A percentile compares a stretch with the other conserved stretches of the same genome.
These are phyloP conservation scores for Matsumurasca onukii DNA, from an alignment of 1,140 invertebrate species.

Conservation along the genomic window DNA sequence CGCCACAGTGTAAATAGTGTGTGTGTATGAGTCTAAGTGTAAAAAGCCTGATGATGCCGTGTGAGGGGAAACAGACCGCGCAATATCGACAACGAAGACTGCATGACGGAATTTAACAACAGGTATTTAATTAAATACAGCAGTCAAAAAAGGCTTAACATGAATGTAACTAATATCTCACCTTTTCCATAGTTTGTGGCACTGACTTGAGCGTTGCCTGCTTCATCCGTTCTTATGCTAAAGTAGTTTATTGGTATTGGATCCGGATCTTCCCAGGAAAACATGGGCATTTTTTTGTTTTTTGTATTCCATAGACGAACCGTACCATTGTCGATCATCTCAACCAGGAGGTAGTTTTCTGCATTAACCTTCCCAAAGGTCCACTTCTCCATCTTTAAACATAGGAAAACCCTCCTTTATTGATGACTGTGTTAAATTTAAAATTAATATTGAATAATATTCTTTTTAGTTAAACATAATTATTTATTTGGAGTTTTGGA, in stretches of 20 bases:
- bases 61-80: too few species aligned
- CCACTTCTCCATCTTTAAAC: slow-evolving; percentile 13
- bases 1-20: too few species aligned
- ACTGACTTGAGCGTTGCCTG: slow-evolving; percentile 12
- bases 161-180: too few species aligned
- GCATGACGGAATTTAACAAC: too few species aligned
- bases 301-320: slow-evolving; percentile 22
- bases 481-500: too few species aligned
- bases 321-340: slow-evolving; percentile 15
- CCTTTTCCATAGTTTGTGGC: slow-evolving; percentile 24
- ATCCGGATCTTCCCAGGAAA: slow-evolving; percentile 9
- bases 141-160: too few species aligned
- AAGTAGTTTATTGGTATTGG: slow-evolving; percentile 18
- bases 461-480: neutral
- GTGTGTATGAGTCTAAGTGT: too few species aligned
- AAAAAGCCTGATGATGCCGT: too few species aligned
- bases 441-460: neutral
- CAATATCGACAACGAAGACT: too few species aligned
- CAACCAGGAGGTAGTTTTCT: slow-evolving; percentile 17
- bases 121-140: too few species aligned
- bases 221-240: slow-evolving; percentile 3
- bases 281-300: neutral
- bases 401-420: too few species aligned
- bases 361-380: slow-evolving; percentile 16
- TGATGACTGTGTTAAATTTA: neutral